phyloP scores from a whole-genome alignment of 2,113 vertebrate genomes.

The Chamaea fasciata region DNA sequence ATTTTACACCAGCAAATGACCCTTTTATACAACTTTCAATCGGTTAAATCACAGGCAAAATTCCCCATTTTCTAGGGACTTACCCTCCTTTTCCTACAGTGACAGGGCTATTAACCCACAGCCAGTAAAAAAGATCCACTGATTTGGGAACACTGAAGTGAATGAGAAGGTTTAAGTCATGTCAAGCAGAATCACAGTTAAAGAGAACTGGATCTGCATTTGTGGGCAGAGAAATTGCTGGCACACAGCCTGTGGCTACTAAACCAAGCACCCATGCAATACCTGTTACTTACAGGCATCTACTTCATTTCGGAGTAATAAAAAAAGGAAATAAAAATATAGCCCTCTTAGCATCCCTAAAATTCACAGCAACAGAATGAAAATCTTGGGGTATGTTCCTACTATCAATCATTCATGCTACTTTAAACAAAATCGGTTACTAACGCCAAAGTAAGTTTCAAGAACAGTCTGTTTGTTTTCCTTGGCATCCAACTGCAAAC shows the following conservation, averaged over 20 bases:
- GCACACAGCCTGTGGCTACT: neutral
- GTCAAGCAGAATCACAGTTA: neutral
- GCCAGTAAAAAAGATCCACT: neutral
- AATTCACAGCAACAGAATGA: neutral
- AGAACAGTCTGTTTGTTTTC: conserved; percentile 66
- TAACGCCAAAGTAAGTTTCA: neutral
- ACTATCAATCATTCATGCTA: conserved; percentile 26
- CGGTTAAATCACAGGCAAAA: neutral
- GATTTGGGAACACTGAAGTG: neutral
- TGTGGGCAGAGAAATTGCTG: neutral
- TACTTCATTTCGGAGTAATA: neutral
- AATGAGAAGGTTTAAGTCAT: neutral
- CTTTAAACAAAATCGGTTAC: conserved; percentile 43
- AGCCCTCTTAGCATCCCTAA: neutral
- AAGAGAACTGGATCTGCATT: neutral
- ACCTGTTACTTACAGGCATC: neutral
- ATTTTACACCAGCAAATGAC: neutral
- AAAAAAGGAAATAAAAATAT: neutral
- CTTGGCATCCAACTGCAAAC: conserved; percentile 60
- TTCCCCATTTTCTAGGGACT: neutral
- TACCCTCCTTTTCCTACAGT: neutral
- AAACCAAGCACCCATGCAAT: neutral
- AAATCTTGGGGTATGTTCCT: conserved; percentile 16
- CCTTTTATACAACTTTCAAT: neutral
- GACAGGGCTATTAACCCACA: neutral